Evolutionary conservation across 2,888 invertebrate species (phyloP).

Genomic region (Nephrocerus scutellatus): DNA sequence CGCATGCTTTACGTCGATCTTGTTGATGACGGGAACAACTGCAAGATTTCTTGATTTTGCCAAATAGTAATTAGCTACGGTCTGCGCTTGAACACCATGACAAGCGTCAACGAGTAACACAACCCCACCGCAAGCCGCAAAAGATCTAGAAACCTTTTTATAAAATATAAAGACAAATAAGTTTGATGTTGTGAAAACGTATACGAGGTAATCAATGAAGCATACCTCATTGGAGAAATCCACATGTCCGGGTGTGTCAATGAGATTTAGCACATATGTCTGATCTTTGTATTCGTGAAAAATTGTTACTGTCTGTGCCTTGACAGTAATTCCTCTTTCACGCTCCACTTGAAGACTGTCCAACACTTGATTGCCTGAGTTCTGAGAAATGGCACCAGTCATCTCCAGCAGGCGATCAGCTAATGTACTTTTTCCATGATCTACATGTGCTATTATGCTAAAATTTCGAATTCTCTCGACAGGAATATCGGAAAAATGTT

Average conservation of each 20-base stretch:
- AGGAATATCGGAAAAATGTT: conserved; percentile 34
- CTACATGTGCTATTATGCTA: conserved; percentile 98
- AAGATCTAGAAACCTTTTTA: conserved; percentile 75
- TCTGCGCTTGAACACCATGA: conserved; percentile 94
- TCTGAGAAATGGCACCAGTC: conserved; percentile 70
- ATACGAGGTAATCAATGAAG: neutral
- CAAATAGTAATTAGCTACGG: conserved; percentile 91
- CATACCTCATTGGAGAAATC: conserved; percentile 92
- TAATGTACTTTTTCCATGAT: conserved; percentile 96
- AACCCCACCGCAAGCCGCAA: conserved; percentile 91
- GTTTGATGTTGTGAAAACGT: too few species aligned
- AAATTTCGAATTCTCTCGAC: conserved; percentile 71
- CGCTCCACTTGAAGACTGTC: conserved; percentile 80
- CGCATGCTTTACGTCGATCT: conserved; percentile 90
- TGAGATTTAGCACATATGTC: conserved; percentile 81
- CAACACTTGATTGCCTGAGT: conserved; percentile 63
- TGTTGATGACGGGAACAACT: conserved; percentile 91
- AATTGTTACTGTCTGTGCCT: conserved; percentile 92
- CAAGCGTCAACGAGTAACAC: conserved; percentile 93
- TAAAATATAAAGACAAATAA: conserved; percentile 19
- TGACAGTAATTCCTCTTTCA: conserved; percentile 96
- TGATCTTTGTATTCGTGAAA: conserved; percentile 61
- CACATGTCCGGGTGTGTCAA: conserved; percentile 98
- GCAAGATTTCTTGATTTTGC: conserved; percentile 74
- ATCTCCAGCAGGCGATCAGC: conserved; percentile 92